Conservation (phyloP, 2,113 vertebrate species). For the Hypanus sabinus region DNA sequence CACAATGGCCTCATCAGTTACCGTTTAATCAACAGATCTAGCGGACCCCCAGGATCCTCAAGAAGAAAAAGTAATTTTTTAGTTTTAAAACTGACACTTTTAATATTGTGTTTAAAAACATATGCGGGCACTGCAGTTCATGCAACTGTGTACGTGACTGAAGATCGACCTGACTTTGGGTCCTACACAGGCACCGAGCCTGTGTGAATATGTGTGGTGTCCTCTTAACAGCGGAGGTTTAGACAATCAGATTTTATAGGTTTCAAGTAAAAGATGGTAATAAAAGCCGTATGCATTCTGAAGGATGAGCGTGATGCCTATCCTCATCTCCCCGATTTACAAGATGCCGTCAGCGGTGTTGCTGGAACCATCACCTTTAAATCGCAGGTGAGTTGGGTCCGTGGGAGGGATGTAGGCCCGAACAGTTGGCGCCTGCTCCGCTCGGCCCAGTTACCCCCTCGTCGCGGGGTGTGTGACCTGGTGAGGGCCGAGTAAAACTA, state of each 20-base stretch:
- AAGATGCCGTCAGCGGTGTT: not conserved
- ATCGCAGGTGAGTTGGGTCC: not conserved
- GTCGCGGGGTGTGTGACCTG: too few relatives aligned
- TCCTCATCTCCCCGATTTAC: not conserved
- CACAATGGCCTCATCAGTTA: too few relatives aligned
- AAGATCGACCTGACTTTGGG: not conserved
- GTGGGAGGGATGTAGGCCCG: not conserved
- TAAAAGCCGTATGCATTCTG: constrained; percentile 29
- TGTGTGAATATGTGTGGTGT: not conserved
- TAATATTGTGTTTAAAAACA: not conserved
- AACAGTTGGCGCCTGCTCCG: not conserved
- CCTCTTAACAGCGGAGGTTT: too few relatives aligned
- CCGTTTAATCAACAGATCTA: too few relatives aligned
- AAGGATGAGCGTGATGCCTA: not conserved
- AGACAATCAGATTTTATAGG: too few relatives aligned
- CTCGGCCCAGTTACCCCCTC: too few relatives aligned
- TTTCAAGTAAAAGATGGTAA: not conserved
- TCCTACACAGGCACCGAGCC: too few relatives aligned
- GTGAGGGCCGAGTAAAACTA: too few relatives aligned
- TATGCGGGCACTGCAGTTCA: not conserved
- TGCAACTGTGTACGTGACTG: not conserved
- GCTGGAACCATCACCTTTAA: constrained; percentile 13
- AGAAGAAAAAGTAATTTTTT: too few relatives aligned
- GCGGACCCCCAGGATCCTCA: too few relatives aligned
- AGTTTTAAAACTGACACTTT: not conserved